phyloP scores from a whole-genome alignment of 2,797 vertebrate genomes.

The Hypotaenidia philippensis region DNA sequence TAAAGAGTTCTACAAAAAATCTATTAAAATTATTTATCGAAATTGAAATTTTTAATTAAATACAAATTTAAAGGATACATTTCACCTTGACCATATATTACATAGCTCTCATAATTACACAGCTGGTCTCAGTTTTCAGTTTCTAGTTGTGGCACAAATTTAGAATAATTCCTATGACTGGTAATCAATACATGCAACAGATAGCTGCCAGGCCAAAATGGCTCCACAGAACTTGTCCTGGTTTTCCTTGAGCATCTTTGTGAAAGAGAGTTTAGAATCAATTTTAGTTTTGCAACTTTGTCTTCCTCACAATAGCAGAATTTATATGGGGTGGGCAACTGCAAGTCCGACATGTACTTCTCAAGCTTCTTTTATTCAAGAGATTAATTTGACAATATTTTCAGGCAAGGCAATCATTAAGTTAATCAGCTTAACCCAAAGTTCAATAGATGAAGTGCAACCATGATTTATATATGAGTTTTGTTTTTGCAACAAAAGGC shows the following conservation, averaged over 20 bases:
- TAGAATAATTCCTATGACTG: not conserved
- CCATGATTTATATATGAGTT: conserved; percentile 34
- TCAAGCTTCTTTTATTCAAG: conserved; percentile 25
- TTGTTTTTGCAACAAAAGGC: conserved; percentile 64
- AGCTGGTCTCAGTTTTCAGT: not conserved
- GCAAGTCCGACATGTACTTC: not conserved
- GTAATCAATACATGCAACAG: fast-evolving
- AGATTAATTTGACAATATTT: not conserved
- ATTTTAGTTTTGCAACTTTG: not conserved
- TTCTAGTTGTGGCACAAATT: not conserved
- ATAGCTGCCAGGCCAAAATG: not conserved
- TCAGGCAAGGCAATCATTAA: conserved; percentile 15
- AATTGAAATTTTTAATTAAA: not conserved
- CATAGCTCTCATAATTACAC: not conserved
- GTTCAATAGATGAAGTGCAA: conserved; percentile 29
- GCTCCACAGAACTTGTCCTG: not conserved
- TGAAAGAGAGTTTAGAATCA: not conserved
- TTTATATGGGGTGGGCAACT: not conserved
- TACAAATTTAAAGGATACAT: fast-evolving
- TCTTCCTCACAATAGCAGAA: not conserved
- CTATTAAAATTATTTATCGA: not conserved
- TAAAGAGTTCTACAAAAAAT: not conserved
- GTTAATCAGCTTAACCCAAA: conserved; percentile 16
- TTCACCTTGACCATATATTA: not conserved
- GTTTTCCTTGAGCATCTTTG: not conserved